Conservation (phyloP, 2,888 invertebrate genomes). For the Smittia aterrima region DNA sequence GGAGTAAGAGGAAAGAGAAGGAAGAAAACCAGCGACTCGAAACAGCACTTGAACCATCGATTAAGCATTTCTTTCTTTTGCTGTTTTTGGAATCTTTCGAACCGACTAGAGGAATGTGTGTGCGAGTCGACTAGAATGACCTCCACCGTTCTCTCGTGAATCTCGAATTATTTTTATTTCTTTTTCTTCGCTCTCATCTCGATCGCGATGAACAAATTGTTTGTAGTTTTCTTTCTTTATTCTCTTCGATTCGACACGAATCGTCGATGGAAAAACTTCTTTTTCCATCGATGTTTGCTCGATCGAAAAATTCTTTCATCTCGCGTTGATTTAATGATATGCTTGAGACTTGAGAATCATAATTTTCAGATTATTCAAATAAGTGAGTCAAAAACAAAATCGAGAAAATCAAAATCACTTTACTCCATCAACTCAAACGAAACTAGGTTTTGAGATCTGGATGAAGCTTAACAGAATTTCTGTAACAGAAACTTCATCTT, state of each 20-base stretch:
- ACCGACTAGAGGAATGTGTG: not conserved
- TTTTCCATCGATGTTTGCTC: too few species aligned
- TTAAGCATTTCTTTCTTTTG: not conserved
- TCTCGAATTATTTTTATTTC: not conserved
- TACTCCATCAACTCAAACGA: not conserved
- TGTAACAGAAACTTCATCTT: not conserved
- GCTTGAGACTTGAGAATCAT: not conserved
- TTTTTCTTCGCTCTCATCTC: too few species aligned
- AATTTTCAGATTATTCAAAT: not conserved
- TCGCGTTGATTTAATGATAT: not conserved
- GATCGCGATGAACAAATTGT: not conserved
- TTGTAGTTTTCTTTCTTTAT: not conserved
- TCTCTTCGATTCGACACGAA: not conserved
- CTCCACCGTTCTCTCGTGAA: not conserved
- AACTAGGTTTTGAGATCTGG: not conserved
- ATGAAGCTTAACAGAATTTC: not conserved
- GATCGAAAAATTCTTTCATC: not conserved
- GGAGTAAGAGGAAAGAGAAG: not conserved
- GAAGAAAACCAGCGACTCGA: not conserved
- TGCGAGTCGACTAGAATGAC: conserved; percentile 22
- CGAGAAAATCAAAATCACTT: not conserved
- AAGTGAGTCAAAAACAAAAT: too few species aligned
- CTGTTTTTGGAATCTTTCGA: not conserved
- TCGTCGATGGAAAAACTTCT: too few species aligned
- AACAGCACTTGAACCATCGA: not conserved